Evolutionary conservation across 2,888 invertebrate species (phyloP), one percentile per base, ranked within the genome.

Genomic region (Lordiphosa andalusiaca): DNA sequence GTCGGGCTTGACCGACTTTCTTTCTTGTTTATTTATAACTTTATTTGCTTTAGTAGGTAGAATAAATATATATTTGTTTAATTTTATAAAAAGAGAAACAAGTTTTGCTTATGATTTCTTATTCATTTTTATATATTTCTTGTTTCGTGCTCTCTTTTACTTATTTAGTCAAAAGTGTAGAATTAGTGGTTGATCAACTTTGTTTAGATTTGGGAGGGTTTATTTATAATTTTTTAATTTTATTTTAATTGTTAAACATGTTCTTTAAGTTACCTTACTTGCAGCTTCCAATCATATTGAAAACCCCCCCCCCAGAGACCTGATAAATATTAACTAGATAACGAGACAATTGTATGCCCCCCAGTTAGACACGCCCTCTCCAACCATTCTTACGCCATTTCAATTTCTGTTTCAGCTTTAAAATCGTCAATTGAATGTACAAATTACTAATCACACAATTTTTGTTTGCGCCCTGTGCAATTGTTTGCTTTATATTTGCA

Each of bases 381-480:
- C n/a, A 10, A 3, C 19, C n/a, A 5, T 3, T 7, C 4, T 37
- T 1, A 16, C 2, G 16, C 19, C 21, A 23, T 37, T 50, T 50
- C 9, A 9, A n/a, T 21, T 12, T 23, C 10, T 4, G 2, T 82
- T 48, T 40, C 71, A 77, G 81, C 81, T 30, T 49, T 55, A 62
- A 58, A 67, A 71, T 51, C 52, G 30, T 60, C 51, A 61, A 62
- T 13, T 12, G 6, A 53, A 47, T 53, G 71, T 52, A 40, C 69
- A 68, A 69, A 69, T 73, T 71, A 86, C 85, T 87, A 87, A 87
- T 86, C 87, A 60, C 59, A 69, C 62, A 53, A 52, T 84, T 72
- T 48, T 53, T 75, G 30, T 73, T 86, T 82, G 76, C 85, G 74
- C 74, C 72, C 25, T 64, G 87, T 83, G 73, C 84, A 82, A 73